Conservation (phyloP, 92 coral and sea anemone species). For the Epizoanthus rinbou region DNA sequence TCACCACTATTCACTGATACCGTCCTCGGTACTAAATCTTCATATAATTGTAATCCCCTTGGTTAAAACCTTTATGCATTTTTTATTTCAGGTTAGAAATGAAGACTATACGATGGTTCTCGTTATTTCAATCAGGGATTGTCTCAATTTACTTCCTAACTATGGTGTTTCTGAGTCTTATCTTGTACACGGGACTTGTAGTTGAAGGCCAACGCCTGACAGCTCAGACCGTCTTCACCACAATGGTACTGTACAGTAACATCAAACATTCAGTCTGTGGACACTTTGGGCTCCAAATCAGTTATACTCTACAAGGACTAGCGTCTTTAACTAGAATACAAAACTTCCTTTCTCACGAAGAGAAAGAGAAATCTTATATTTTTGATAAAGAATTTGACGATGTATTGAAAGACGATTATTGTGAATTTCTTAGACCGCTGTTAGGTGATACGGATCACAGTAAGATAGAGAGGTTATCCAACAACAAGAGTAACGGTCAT, state of each 20-base stretch:
- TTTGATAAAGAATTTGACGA: not conserved
- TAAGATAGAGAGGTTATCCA: not conserved
- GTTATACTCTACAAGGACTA: slow-evolving; percentile 31
- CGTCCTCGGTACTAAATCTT: no score
- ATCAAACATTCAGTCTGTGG: slow-evolving; percentile 42
- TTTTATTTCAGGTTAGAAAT: slow-evolving; percentile 19
- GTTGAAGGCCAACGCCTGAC: slow-evolving; percentile 28
- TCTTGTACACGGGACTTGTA: slow-evolving; percentile 35
- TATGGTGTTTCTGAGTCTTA: slow-evolving; percentile 31
- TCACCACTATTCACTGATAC: no score
- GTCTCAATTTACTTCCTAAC: slow-evolving; percentile 29
- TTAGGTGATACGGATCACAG: slow-evolving; percentile 4
- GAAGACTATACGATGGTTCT: slow-evolving; percentile 22
- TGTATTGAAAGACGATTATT: not conserved
- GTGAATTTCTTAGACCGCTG: slow-evolving; percentile 15
- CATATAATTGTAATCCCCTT: no score
- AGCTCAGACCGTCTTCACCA: slow-evolving; percentile 34
- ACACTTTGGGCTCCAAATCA: slow-evolving; percentile 31
- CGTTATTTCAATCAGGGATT: slow-evolving; percentile 31
- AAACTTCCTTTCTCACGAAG: slow-evolving; percentile 25
- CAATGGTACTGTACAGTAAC: slow-evolving; percentile 41
- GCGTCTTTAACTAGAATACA: slow-evolving; percentile 29
- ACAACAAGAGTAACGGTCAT: not conserved
- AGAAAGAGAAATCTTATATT: slow-evolving; percentile 11
- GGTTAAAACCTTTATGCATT: not conserved